A percentile compares a stretch with the other conserved stretches of the same genome.
Conservation (phyloP, 2,888 invertebrate genomes). For the Lasioglossum lativentre region DNA sequence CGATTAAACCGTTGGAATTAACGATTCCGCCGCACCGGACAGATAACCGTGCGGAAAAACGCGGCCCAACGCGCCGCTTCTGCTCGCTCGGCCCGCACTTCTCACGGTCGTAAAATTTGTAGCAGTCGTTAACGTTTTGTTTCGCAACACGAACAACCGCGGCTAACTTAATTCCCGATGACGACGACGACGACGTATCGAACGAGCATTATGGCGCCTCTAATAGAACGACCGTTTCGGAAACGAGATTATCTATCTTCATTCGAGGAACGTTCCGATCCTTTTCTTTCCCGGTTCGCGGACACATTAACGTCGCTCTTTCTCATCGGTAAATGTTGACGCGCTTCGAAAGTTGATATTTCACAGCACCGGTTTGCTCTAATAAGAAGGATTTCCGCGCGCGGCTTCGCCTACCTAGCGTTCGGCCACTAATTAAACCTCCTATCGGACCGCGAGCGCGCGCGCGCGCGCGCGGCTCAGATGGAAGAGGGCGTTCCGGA, state of each 20-base stretch:
- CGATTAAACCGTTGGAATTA: slow-evolving; percentile 60
- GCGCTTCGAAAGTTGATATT: background rate
- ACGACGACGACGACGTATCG: background rate
- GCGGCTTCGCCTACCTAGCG: background rate
- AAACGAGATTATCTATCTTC: slow-evolving; percentile 14
- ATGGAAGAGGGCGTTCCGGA: slow-evolving; percentile 5
- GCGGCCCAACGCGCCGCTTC: background rate
- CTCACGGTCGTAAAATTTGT: slow-evolving; percentile 18
- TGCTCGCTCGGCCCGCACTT: background rate
- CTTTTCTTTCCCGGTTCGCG: background rate
- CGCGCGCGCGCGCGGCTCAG: no score
- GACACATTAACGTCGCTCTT: background rate
- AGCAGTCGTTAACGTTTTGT: slow-evolving; percentile 17
- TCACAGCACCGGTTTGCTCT: background rate
- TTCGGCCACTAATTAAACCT: background rate
- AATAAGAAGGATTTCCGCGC: background rate
- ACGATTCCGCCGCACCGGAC: slow-evolving; percentile 25
- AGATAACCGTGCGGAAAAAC: slow-evolving; percentile 37
- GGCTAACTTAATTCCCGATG: slow-evolving; percentile 11
- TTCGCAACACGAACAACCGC: background rate
- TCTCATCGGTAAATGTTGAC: background rate
- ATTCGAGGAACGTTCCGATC: background rate
- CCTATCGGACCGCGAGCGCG: slow-evolving; percentile 13
- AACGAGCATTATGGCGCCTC: slow-evolving; percentile 23
- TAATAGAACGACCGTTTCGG: slow-evolving; percentile 8